Percentiles rank a stretch among this genome's conserved stretches.
Evolutionary conservation across 2,888 invertebrate species (phyloP).

Genomic region (Hipparchia semele): DNA sequence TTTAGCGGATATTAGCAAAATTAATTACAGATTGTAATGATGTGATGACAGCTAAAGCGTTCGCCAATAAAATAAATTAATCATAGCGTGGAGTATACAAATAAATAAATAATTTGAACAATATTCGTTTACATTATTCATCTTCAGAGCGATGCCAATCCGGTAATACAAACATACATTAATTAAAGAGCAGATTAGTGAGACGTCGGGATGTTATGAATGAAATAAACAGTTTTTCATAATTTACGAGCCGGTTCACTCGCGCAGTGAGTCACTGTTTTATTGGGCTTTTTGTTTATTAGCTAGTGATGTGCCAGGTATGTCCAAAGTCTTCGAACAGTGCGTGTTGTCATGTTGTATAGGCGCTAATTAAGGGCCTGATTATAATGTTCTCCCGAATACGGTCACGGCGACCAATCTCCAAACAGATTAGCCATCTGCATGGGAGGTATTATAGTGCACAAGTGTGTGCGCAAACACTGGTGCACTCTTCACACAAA

Average conservation of each 20-base stretch:
- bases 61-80: slow-evolving; percentile 8
- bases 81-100: not conserved
- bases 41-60: not conserved
- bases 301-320: no score
- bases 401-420: no score
- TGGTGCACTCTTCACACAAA: no score
- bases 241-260: slow-evolving; percentile 19
- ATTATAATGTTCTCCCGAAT: no score
- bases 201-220: slow-evolving; percentile 25
- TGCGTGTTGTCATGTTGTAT: no score
- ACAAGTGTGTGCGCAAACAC: no score
- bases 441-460: no score
- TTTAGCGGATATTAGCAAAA: no score
- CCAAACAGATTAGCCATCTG: no score
- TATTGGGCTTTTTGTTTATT: not conserved
- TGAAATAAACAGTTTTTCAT: slow-evolving; percentile 26
- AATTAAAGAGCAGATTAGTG: slow-evolving; percentile 20
- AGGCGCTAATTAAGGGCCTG: no score
- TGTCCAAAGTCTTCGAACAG: no score
- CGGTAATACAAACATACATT: slow-evolving; percentile 8
- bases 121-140: not conserved
- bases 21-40: not conserved
- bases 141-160: not conserved
- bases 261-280: slow-evolving; percentile 4
- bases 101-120: slow-evolving; percentile 13